phyloP scores from a whole-genome alignment of 2,888 invertebrate genomes.

The Coremacera marginata region DNA sequence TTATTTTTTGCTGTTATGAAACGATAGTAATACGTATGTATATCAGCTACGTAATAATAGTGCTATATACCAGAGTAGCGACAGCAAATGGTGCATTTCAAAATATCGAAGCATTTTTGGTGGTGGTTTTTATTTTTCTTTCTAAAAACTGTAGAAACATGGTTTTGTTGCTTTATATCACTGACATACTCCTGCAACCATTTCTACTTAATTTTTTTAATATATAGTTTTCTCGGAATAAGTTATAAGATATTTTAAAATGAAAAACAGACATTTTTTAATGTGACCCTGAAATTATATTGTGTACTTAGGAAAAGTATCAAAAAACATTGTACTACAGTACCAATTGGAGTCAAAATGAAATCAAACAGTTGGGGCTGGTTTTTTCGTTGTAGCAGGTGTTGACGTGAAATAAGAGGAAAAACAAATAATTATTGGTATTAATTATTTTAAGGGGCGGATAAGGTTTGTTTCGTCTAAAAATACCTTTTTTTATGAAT shows the following conservation, averaged over 20 bases:
- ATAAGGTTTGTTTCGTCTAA: no score
- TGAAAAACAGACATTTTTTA: no score
- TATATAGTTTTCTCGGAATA: no score
- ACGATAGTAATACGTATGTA: background rate
- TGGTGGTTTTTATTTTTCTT: background rate
- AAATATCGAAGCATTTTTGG: conserved; percentile 33
- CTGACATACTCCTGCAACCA: no score
- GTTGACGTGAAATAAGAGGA: background rate
- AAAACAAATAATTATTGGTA: background rate
- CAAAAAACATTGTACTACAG: background rate
- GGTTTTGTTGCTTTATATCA: no score
- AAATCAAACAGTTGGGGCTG: background rate
- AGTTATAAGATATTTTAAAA: no score
- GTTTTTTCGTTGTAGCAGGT: background rate
- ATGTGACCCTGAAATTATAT: no score
- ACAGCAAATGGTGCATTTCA: conserved; percentile 12
- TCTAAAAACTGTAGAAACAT: background rate
- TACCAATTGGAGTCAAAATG: background rate
- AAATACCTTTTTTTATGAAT: no score
- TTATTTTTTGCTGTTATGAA: background rate
- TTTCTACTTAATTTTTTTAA: no score
- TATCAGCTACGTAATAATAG: conserved; percentile 21
- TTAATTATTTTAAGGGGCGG: no score
- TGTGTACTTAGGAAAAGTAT: background rate
- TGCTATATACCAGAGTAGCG: background rate